Evolutionary conservation across 30 jellyfish, hydroid and myxozoan species (phyloP), one percentile per base, ranked within the genome.

Genomic region (Pseudorhiza aurosa): DNA sequence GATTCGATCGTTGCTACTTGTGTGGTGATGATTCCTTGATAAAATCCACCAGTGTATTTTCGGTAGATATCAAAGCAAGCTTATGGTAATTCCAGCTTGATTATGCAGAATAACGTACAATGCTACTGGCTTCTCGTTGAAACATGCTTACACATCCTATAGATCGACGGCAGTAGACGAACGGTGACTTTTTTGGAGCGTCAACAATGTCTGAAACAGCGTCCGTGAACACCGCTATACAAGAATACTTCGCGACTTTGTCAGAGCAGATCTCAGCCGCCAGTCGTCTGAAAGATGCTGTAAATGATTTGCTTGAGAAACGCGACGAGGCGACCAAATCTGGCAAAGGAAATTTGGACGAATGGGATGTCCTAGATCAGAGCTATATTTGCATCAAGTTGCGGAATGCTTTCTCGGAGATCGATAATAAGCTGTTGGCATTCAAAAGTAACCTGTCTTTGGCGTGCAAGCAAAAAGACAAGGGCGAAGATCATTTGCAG

Each of bases 291-390:
- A 77, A 77, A 33, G 77, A 62, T 46, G 89, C 82, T 24, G 89
- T 77, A 6, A 59, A 53, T 24, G 89, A 77, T 19, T n/a, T 77
- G 49, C 71, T 77, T 7, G 89, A 32, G 24, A 60, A 49, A 45
- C 42, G 77, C 42, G 89, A 77, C 44, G 77, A 45, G 25, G 81
- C 89, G 5, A 63, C 75, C 1, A 36, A 40, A 43, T 37, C 70
- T 9, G 76, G 77, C 57, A 57, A 59, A 37, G 88, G 70, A 9
- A 75, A 27, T 45, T 44, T 76, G 14, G 82, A 60, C 25, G 89
- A 77, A 45, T 77, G 89, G 89, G 89, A 77, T 36, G 89, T 59
- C 35, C 31, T 77, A 65, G 89, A 77, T 47, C 89, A 77, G 82
- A 77, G 89, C 43, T 77, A 77, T 64, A 77, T 77, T 27, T 58